Conservation (phyloP, 2,888 invertebrate species). For the Ormyrus nitidulus region DNA sequence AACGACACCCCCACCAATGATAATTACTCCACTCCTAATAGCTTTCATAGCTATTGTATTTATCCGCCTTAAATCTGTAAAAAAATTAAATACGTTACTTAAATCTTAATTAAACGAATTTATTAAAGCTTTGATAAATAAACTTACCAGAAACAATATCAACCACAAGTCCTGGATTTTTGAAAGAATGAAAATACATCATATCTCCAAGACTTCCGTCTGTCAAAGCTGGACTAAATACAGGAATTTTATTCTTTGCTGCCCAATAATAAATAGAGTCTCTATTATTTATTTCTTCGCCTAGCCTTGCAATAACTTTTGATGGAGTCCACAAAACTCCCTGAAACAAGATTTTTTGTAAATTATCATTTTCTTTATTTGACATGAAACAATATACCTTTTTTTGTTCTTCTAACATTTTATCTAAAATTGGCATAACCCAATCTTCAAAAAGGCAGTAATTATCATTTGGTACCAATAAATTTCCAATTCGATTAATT, state of each 20-base stretch:
- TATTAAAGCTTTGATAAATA: constrained; percentile 2
- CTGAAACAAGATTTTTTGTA: constrained; percentile 63
- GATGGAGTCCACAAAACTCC: constrained; percentile 93
- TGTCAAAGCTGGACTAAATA: constrained; percentile 97
- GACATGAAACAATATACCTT: constrained; percentile 68
- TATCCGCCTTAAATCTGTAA: constrained; percentile 87
- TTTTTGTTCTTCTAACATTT: constrained; percentile 92
- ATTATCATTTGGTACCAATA: constrained; percentile 98
- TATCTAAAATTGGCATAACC: constrained; percentile 94
- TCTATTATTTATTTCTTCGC: constrained; percentile 92
- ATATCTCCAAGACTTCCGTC: constrained; percentile 99
- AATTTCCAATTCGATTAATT: constrained; percentile 93
- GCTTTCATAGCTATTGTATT: constrained; percentile 97
- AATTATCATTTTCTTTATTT: constrained; percentile 19
- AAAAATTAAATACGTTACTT: background rate
- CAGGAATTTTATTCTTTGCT: constrained; percentile 95
- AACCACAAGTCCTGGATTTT: constrained; percentile 92
- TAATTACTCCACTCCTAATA: constrained; percentile 95
- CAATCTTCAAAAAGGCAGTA: constrained; percentile 99
- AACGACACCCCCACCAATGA: constrained; percentile 96
- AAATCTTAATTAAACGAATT: background rate
- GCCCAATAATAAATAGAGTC: constrained; percentile 98
- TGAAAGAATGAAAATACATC: constrained; percentile 98
- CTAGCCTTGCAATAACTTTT: constrained; percentile 88
- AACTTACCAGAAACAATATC: constrained; percentile 90